Conservation (phyloP, 2,797 vertebrate genomes). For the Notamacropus eugenii region DNA sequence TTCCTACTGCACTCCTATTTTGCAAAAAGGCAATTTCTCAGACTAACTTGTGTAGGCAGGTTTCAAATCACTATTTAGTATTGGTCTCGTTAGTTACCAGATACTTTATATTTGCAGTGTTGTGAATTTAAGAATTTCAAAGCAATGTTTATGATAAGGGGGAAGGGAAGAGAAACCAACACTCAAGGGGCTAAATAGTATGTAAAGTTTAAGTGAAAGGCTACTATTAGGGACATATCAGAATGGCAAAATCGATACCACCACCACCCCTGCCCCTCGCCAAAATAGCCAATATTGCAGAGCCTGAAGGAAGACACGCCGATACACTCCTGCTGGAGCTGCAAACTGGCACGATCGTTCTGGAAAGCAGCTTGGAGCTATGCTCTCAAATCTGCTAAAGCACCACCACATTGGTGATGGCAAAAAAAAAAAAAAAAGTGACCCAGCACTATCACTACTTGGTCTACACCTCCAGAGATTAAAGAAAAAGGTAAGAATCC, state of each 20-base stretch:
- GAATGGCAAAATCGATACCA: neutral
- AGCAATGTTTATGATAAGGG: neutral
- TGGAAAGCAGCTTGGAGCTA: neutral
- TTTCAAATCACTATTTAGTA: neutral
- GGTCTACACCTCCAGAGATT: neutral
- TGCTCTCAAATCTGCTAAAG: neutral
- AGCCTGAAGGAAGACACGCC: neutral
- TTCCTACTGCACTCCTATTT: fast-evolving
- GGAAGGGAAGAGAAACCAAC: neutral
- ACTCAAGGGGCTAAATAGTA: neutral
- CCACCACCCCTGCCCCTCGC: neutral
- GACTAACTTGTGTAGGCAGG: fast-evolving
- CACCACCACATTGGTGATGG: neutral
- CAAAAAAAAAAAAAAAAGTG: neutral
- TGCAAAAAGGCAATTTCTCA: neutral
- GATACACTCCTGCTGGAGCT: neutral
- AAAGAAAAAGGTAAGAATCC: neutral
- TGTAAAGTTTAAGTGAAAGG: neutral
- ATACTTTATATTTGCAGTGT: neutral
- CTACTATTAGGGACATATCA: neutral
- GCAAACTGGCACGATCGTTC: neutral
- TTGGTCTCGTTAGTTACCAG: neutral
- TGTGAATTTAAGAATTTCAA: neutral
- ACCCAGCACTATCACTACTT: neutral
- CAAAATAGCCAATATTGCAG: neutral